Evolutionary conservation across 2,888 invertebrate genomes (phyloP), one percentile per base, ranked within the genome.

Genomic region (Rhagonycha fulva): DNA sequence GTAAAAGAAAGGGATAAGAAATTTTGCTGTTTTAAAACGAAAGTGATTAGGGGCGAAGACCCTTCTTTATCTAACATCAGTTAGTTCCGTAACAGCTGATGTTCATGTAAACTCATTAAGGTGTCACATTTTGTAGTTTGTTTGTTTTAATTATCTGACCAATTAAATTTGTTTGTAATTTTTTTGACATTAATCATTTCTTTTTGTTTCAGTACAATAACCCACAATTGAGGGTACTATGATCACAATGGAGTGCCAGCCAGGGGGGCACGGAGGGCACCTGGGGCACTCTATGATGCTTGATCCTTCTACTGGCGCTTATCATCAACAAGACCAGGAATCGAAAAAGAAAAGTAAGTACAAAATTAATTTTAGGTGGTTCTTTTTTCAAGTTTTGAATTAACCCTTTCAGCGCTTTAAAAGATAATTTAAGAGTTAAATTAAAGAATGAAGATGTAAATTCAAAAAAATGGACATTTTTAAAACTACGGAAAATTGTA

Each of bases 201-300:
- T 68, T 68, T 76, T 75, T 80, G 74, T 87, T 86, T 68, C 84
- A 86, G 86, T 82, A 82, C 80, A 79, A 80, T 78, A 82, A 85
- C 86, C 84, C 86, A 78, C 74, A 60, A 87, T 87, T 86, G 88
- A 87, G 86, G 86, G 87, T 85, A 86, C 85, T 84, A 88, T 88
- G 88, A 88, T 88, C 84, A 88, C 88, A 84, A 88, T 88, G 88
- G 88, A 88, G 88, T 88, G 88, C 84, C 88, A 88, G 82, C 87
- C 88, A 85, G 88, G 88, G 83, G 87, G 87, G 84, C 88, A 88
- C 82, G 87, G 86, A 80, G 87, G 87, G 83, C 88, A 88, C 86
- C 87, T 88, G 87, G 88, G 88, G 85, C 88, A 88, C 87, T 87
- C 87, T 87, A 87, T 88, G 87, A 87, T 88, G 85, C 83, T 88